Base-by-base conservation (phyloP, 2,888 invertebrate genomes). In the Cephus sareptanus region DNA sequence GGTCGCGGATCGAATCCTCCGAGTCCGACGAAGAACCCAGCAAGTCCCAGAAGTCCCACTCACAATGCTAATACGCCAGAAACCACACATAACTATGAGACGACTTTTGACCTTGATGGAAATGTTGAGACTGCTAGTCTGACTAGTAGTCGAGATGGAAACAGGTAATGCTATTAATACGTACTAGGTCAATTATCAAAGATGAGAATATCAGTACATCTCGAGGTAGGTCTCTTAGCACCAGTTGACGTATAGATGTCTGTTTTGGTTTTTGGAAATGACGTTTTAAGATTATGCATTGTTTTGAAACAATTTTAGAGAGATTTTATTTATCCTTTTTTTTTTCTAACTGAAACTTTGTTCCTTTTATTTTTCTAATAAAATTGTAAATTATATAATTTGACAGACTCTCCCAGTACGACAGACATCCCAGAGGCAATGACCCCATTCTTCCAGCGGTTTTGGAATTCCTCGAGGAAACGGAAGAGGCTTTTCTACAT, bases 381-480 rank as follows among this genome's bases (percentile, higher is more conserved):
- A 56, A 56, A 23, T 56, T 56, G 2, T 56, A 1, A 23, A 56
- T 15, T 56, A 23, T 56, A 23, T 56, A 23, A 23, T 56, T 56
- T 23, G 23, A 30, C 83, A 89, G 92, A 81, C 85, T 92, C 69
- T 92, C 92, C 13, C 92, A 92, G 80, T 92, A 92, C 84, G 94
- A 93, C 81, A 90, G 94, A 73, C 94, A 93, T 85, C 93, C 94
- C 13, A 94, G 95, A 76, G 97, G 97, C 3, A 96, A 96, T 85
- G 97, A 98, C 92, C 96, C 97, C 34, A 98, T 98, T 86, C 93
- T 99, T 83, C 99, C 99, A 9, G 98, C 98, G 0, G 97, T 98
- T 34, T 92, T 99, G 84, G 98, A 98, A 92, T 98, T 98, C 92
- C 96, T 97, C 34, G 98, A 99, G 92, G 97, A 97, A 84, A 97